A percentile compares a stretch with the other conserved stretches of the same genome.
These are phyloP conservation scores for Holothuria glaberrima DNA, from an alignment of 35 echinoderm and acorn worm species.

Conservation along the genomic window DNA sequence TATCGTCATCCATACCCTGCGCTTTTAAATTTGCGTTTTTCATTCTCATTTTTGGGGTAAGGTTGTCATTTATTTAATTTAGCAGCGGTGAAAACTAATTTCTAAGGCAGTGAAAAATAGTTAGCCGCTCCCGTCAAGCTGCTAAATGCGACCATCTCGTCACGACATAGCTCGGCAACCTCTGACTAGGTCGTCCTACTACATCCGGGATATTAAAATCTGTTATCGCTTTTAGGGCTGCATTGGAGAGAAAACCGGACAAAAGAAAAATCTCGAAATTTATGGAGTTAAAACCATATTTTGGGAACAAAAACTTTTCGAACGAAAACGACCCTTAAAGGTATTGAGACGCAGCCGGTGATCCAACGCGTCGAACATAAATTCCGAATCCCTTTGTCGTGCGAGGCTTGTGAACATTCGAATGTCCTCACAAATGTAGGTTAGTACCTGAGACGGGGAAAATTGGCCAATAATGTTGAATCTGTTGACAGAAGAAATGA, in stretches of 20 bases:
- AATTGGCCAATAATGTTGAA: slow-evolving; percentile 61
- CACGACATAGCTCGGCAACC: slow-evolving; percentile 44
- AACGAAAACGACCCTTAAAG: slow-evolving; percentile 57
- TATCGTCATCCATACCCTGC: slow-evolving; percentile 52
- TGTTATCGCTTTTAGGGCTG: slow-evolving; percentile 52
- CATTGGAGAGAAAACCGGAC: slow-evolving; percentile 46
- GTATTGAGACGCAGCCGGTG: slow-evolving; percentile 46
- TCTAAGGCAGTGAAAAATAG: slow-evolving; percentile 54
- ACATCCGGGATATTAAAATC: slow-evolving; percentile 61
- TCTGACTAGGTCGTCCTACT: slow-evolving; percentile 16
- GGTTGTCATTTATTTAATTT: slow-evolving; percentile 66
- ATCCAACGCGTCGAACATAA: slow-evolving; percentile 42
- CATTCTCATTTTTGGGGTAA: slow-evolving; percentile 44
- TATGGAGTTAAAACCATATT: slow-evolving; percentile 49
- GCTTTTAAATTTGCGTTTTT: slow-evolving; percentile 44
- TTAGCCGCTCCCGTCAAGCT: slow-evolving; percentile 32
- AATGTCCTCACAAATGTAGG: slow-evolving; percentile 30
- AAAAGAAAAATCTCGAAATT: slow-evolving; percentile 55
- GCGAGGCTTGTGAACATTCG: slow-evolving; percentile 42
- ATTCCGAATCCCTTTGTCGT: slow-evolving; percentile 59
- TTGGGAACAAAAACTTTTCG: slow-evolving; percentile 47
- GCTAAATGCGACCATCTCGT: slow-evolving; percentile 15
- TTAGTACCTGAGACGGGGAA: slow-evolving; percentile 58
- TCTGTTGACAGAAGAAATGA: slow-evolving; percentile 65
- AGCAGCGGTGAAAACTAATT: slow-evolving; percentile 63